Evolutionary conservation across 2,113 vertebrate species (phyloP), one percentile per base, ranked within the genome.

Genomic region (Microcebus griseorufus): DNA sequence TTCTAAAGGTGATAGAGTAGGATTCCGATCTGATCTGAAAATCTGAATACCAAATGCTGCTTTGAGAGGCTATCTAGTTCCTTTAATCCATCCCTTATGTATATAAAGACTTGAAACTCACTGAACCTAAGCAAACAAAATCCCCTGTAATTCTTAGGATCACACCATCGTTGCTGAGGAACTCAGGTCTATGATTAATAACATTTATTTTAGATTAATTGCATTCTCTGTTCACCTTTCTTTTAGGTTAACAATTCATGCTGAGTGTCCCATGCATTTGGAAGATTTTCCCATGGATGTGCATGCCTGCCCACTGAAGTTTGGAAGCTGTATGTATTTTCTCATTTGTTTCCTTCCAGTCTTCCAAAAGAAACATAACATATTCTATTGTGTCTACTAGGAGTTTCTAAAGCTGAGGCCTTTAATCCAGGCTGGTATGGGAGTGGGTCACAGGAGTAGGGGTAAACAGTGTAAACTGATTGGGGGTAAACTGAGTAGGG

Each of bases 221-320:
- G 85, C 39, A 90, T 88, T 45, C 91, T 94, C 55, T 93, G 2
- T 72, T 92, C 23, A 94, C 13, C 83, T 97, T 87, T 96, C 37
- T 97, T 96, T 85, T 45, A 99, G 99, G 98, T 98, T 99, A 97
- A 99, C 99, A 13, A 99, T 99, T 95, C 99, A 99, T 48, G 99
- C 99, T 0, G 99, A 99, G 98, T 99, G 99, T 88, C 99, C 99
- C 72, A 99, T 99, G 99, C 99, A 99, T 97, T 98, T 99, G 98
- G 99, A 99, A 98, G 99, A 99, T 97, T 99, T 99, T 98, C 99
- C 99, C 0, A 99, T 99, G 99, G 99, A 99, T 53, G 99, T 99
- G 39, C 99, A 99, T 3, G 99, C 99, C 87, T 99, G 99, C 97
- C 99, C 99, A 1, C 98, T 99, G 95, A 99, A 99, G 98, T 99